Percentiles rank a stretch among this genome's conserved stretches.
Conservation (phyloP, 2,888 invertebrate genomes). For the Ferrisia virgata region DNA sequence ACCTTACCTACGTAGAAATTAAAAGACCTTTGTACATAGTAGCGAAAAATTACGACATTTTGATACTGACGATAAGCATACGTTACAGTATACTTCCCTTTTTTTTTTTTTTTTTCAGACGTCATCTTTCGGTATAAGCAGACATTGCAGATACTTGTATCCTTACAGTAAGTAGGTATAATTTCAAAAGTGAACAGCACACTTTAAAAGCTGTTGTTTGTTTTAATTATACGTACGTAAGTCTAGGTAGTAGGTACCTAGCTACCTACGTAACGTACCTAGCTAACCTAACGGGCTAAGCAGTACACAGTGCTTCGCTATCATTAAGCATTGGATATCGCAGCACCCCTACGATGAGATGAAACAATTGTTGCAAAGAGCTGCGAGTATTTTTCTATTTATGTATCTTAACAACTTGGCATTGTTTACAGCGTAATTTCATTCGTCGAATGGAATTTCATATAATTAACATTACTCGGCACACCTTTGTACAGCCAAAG, state of each 20-base stretch:
- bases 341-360: not conserved
- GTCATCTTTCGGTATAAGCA: not conserved
- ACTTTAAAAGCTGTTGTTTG: constrained; percentile 15
- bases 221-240: not conserved
- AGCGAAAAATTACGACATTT: not conserved
- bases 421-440: not conserved
- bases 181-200: constrained; percentile 9
- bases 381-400: not conserved
- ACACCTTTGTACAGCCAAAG: not conserved
- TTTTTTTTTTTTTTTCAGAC: not conserved
- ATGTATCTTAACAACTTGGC: not conserved
- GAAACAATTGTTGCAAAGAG: constrained; percentile 2
- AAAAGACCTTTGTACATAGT: not conserved
- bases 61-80: not conserved
- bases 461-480: constrained; percentile 13
- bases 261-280: no score
- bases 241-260: no score
- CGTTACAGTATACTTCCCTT: no score
- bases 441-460: not conserved
- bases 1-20: not conserved
- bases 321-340: not conserved
- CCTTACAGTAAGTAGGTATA: not conserved
- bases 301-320: not conserved
- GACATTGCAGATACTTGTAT: not conserved
- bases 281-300: no score